Base-by-base conservation (phyloP, 2,797 vertebrate species). In the Acanthurus leucopareius region DNA sequence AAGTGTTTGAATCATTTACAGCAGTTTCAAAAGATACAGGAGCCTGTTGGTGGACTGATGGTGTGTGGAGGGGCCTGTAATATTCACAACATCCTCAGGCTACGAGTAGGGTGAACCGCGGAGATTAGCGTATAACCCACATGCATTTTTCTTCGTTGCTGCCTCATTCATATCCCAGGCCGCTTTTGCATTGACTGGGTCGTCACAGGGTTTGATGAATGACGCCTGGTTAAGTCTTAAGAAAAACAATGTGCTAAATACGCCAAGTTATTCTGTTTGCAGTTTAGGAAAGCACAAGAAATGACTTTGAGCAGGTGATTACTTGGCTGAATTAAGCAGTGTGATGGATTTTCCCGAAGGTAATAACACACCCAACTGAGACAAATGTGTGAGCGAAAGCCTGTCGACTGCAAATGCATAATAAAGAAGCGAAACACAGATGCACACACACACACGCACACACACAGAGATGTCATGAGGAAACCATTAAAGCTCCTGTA, bases 221-320 rank as follows among this genome's bases (percentile, higher is more conserved):
- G 78, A 73, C 1, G 15, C 56, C 80, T n/a, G 68, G 73, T 81
- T 62, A 62, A 60, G 61, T 62, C 71, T 28, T 4, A 57, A 87
- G 86, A 84, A 84, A 80, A 90, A 88, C 84, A 88, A 77, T 59
- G 60, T 70, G 86, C 82, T 82, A 67, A 86, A 81, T 76, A 70
- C 64, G 86, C 68, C 64, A 25, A 44, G 78, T 15, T 3, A 49
- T 65, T 83, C 68, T 82, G 86, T 86, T 85, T 52, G 79, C 77
- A 80, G 73, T 86, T 90, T 79, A 88, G 80, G 60, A 75, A 82
- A 78, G 78, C 73, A 68, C 52, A 32, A 83, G 80, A 79, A 92
- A 92, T 77, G 69, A 86, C 80, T 88, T 48, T 73, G 69, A 88
- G 90, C 73, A 77, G 86, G 89, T 86, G 87, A 93, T 91, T 89